Evolutionary conservation across 2,113 vertebrate genomes (phyloP).

Genomic region (Gobius niger): DNA sequence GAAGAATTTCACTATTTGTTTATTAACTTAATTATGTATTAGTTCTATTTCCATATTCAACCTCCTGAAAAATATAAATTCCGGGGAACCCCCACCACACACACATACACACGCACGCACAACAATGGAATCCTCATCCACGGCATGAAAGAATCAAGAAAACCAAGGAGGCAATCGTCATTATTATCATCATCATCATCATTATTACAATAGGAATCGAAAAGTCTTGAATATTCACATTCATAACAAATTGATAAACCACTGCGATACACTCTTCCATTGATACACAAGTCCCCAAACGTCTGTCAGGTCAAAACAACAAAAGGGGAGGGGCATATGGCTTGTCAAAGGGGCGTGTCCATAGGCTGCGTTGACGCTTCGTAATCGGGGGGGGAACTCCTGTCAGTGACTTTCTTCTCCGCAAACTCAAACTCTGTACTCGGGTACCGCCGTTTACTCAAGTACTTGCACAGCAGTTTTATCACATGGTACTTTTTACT

Average conservation of each 20-base stretch:
- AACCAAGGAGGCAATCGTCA: slow-evolving; percentile 75
- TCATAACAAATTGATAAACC: slow-evolving; percentile 83
- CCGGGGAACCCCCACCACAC: slow-evolving; percentile 74
- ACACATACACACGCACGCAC: slow-evolving; percentile 23
- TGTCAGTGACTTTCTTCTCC: no score
- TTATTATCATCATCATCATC: slow-evolving; percentile 72
- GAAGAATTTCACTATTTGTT: slow-evolving; percentile 81
- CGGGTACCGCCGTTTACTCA: no score
- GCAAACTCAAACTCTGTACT: no score
- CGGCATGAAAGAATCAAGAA: slow-evolving; percentile 74
- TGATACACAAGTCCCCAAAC: slow-evolving; percentile 80
- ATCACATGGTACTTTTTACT: no score
- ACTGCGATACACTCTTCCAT: slow-evolving; percentile 80
- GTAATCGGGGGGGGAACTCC: no score
- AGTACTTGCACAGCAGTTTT: no score
- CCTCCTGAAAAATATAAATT: slow-evolving; percentile 83
- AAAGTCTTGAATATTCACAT: slow-evolving; percentile 82
- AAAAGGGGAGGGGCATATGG: slow-evolving; percentile 74
- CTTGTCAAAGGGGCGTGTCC: slow-evolving; percentile 77
- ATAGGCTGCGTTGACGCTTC: slow-evolving; percentile 17
- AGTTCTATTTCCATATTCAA: slow-evolving; percentile 78
- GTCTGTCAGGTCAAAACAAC: slow-evolving; percentile 78
- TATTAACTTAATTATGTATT: slow-evolving; percentile 78
- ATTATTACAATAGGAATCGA: slow-evolving; percentile 78
- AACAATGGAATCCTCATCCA: slow-evolving; percentile 68